A percentile compares a stretch with the other conserved stretches of the same genome.
phyloP scores from a whole-genome alignment of 2,888 invertebrate genomes.

The Piscicola geometra region DNA sequence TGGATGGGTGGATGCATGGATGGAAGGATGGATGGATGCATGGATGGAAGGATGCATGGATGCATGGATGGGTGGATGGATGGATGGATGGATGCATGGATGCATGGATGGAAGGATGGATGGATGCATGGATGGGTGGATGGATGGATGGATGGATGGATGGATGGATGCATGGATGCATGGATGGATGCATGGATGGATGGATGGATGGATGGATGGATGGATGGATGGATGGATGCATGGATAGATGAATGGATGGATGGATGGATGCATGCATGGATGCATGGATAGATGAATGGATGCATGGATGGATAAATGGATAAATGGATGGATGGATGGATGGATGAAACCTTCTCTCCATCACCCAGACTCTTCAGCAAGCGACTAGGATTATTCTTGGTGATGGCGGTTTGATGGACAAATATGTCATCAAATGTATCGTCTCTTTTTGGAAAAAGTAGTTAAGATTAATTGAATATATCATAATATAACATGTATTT shows the following conservation, averaged over 20 bases:
- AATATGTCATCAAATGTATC: constrained; percentile 30
- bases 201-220: too few species aligned
- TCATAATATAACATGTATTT: too few species aligned
- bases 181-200: not conserved
- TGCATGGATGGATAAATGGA: not conserved
- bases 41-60: too few species aligned
- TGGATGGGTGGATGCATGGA: not conserved
- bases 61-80: not conserved
- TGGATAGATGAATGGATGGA: not conserved
- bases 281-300: not conserved
- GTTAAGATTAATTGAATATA: too few species aligned
- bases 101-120: not conserved
- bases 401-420: constrained; percentile 71
- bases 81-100: not conserved
- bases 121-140: not conserved
- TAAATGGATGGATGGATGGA: not conserved
- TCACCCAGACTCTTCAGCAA: constrained; percentile 94
- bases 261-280: too few species aligned
- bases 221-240: not conserved
- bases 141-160: not conserved
- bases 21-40: not conserved
- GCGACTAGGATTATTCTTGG: constrained; percentile 94
- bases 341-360: constrained; percentile 68
- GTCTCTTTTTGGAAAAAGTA: not conserved
- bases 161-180: not conserved